Conservation (phyloP, 2,797 vertebrate genomes). For the Acropternis orthonyx region DNA sequence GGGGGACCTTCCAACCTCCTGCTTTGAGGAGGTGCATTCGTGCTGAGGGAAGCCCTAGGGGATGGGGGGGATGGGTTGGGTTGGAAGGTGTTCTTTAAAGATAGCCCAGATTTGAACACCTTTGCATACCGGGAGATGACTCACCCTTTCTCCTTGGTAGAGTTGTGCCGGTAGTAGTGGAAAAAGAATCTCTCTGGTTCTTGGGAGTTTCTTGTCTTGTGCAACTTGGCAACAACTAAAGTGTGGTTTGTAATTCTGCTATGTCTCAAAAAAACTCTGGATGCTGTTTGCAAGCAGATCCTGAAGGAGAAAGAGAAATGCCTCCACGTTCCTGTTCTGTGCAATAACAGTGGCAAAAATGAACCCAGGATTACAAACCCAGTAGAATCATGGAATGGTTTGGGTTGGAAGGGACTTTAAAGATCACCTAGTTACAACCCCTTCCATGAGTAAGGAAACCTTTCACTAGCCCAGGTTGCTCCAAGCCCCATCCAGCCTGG, state of each 20-base stretch:
- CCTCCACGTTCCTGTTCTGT: not conserved
- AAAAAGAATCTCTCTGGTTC: not conserved
- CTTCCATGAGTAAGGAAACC: not conserved
- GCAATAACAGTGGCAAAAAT: not conserved
- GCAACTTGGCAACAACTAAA: not conserved
- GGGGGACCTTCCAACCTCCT: not conserved
- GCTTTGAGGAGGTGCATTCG: not conserved
- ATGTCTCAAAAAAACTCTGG: not conserved
- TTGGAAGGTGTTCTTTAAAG: not conserved
- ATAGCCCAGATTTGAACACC: not conserved
- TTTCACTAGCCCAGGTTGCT: not conserved
- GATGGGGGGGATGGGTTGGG: not conserved
- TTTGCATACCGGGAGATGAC: not conserved
- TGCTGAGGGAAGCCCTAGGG: not conserved
- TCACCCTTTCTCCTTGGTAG: not conserved
- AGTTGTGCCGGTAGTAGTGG: not conserved
- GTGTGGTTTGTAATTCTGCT: not conserved
- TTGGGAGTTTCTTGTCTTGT: not conserved
- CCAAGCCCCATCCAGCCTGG: not conserved
- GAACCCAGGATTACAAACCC: not conserved
- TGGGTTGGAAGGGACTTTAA: not conserved
- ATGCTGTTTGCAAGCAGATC: not conserved
- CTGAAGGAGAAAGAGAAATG: not conserved
- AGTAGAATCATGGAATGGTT: rapidly evolving
- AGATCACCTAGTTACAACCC: not conserved